phyloP scores from a whole-genome alignment of 2,113 vertebrate genomes.

The Phodopus roborovskii region DNA sequence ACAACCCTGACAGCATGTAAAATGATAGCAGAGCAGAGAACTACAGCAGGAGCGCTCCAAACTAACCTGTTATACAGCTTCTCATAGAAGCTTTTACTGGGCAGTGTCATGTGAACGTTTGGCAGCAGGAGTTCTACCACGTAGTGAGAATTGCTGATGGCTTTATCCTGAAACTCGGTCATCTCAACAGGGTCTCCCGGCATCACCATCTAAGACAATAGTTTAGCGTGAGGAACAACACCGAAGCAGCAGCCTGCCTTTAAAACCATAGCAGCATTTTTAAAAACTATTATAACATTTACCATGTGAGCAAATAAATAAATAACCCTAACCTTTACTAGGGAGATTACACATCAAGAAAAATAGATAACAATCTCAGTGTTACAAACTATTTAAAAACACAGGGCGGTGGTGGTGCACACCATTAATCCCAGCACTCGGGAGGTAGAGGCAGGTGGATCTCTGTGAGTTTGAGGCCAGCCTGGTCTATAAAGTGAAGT shows the following conservation, averaged over 20 bases:
- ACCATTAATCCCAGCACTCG: too few relatives aligned
- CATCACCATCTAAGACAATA: constrained; percentile 94
- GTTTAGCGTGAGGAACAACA: background rate
- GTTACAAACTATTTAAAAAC: background rate
- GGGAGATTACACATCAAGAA: background rate
- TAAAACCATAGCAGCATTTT: background rate
- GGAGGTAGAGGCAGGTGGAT: too few relatives aligned
- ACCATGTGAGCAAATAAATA: background rate
- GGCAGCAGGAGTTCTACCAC: constrained; percentile 94
- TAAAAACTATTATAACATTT: background rate
- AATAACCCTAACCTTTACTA: background rate
- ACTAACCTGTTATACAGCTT: constrained; percentile 96
- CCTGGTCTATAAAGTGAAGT: too few relatives aligned
- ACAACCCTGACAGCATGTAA: background rate
- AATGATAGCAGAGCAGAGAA: background rate
- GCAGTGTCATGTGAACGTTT: constrained; percentile 92
- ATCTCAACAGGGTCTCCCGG: constrained; percentile 96
- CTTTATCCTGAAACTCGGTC: constrained; percentile 98
- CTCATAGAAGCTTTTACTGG: constrained; percentile 95
- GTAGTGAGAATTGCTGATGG: constrained; percentile 95
- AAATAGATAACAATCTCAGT: background rate
- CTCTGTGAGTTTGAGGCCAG: too few relatives aligned
- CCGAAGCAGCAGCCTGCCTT: constrained; percentile 28
- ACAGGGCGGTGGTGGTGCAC: background rate
- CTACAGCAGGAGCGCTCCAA: background rate